phyloP scores from a whole-genome alignment of 1,140 invertebrate species.

The Goniozus legneri region DNA sequence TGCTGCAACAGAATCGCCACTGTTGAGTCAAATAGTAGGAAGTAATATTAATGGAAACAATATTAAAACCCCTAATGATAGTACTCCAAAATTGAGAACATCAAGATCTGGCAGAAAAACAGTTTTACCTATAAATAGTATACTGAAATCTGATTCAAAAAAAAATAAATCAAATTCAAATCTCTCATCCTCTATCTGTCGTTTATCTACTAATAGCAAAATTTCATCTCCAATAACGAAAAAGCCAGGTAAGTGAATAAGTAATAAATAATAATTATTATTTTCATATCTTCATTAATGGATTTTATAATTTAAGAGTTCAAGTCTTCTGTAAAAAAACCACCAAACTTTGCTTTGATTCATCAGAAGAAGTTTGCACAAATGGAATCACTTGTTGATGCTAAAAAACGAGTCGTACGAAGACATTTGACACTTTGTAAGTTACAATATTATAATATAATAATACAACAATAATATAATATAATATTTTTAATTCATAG shows the following conservation, averaged over 20 bases:
- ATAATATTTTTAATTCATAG: constrained; percentile 4
- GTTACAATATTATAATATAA: constrained; percentile 1
- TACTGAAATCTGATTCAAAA: constrained; percentile 9
- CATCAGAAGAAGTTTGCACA: constrained; percentile 61
- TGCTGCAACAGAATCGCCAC: not conserved
- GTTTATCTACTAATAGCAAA: too few species aligned
- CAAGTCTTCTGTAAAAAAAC: constrained; percentile 46
- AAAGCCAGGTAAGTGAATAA: constrained; percentile 19
- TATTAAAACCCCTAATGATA: constrained; percentile 10
- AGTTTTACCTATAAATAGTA: not conserved
- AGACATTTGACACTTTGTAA: constrained; percentile 32
- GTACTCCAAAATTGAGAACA: constrained; percentile 2
- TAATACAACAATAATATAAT: not conserved
- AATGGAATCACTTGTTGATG: constrained; percentile 63
- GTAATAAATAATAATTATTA: constrained; percentile 4
- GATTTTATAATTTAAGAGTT: constrained; percentile 24
- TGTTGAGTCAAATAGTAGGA: constrained; percentile 3
- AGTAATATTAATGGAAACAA: constrained; percentile 17
- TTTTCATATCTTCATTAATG: not conserved
- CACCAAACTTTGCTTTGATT: constrained; percentile 64
- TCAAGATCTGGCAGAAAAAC: constrained; percentile 1
- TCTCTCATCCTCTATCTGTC: constrained; percentile 18
- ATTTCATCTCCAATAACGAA: constrained; percentile 6
- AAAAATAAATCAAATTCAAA: constrained; percentile 18
- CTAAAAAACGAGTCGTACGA: constrained; percentile 54